Conservation (phyloP, 2,113 vertebrate species). For the Psittacula cyanocephala region DNA sequence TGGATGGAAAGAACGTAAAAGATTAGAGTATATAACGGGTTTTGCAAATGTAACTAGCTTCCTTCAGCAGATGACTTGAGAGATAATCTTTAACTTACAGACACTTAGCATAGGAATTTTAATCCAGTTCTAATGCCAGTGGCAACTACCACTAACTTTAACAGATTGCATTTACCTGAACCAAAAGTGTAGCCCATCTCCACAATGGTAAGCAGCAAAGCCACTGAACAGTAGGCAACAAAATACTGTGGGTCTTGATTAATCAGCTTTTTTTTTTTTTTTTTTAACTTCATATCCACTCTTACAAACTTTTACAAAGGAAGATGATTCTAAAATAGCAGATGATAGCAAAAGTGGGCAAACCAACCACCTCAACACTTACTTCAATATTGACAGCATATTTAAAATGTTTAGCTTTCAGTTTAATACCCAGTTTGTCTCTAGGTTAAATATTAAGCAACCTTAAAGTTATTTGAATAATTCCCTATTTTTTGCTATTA, state of each 20-base stretch:
- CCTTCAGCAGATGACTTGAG: not conserved
- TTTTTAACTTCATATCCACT: not conserved
- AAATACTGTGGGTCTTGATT: not conserved
- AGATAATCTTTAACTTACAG: not conserved
- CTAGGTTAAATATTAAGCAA: not conserved
- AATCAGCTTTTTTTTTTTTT: not conserved
- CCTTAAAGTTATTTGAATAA: not conserved
- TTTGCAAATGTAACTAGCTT: not conserved
- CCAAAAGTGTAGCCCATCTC: not conserved
- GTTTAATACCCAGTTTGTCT: not conserved
- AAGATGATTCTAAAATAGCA: not conserved
- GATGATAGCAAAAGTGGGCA: not conserved
- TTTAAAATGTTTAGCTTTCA: not conserved
- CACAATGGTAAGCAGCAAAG: not conserved
- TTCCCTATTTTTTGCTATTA: not conserved
- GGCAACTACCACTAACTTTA: not conserved
- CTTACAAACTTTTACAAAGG: not conserved
- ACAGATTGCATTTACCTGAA: not conserved
- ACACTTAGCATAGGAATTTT: not conserved
- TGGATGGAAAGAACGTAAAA: not conserved
- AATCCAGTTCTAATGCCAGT: not conserved
- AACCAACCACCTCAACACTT: not conserved
- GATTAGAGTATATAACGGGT: not conserved
- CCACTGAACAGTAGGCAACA: not conserved
- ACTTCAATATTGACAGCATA: not conserved